Evolutionary conservation across 1,140 invertebrate genomes (phyloP).

Genomic region (Lepidostoma basale): DNA sequence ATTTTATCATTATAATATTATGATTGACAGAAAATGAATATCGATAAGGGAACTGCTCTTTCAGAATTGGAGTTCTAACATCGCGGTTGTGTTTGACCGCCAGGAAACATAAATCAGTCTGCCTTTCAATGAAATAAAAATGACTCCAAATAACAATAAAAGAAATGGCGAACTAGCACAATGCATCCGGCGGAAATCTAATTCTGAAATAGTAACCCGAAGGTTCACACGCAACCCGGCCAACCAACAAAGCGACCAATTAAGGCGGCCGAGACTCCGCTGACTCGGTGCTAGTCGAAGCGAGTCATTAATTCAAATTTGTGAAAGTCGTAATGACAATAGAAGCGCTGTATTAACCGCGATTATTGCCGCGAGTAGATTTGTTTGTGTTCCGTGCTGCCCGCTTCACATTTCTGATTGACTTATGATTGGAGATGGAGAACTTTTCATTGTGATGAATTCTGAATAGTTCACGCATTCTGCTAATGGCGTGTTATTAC

Average conservation of each 20-base stretch:
- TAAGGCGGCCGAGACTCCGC: conserved; percentile 27
- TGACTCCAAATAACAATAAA: conserved; percentile 40
- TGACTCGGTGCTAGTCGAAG: background rate
- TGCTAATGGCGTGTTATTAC: conserved; percentile 2
- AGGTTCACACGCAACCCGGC: conserved; percentile 35
- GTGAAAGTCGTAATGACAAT: conserved; percentile 28
- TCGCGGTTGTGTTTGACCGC: conserved; percentile 14
- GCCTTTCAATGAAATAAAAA: conserved; percentile 40
- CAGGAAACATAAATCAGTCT: conserved; percentile 40
- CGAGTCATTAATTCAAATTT: conserved; percentile 31
- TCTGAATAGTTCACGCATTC: conserved; percentile 6
- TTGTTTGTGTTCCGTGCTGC: conserved; percentile 13
- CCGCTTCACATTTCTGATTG: conserved; percentile 24
- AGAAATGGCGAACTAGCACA: conserved; percentile 41
- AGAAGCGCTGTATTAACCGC: conserved; percentile 8
- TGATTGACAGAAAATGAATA: too few relatives aligned
- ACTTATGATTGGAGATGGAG: conserved; percentile 25
- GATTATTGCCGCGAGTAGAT: background rate
- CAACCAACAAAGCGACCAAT: conserved; percentile 38
- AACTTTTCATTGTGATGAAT: conserved; percentile 18
- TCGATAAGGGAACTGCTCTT: too few relatives aligned
- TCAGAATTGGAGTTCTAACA: too few relatives aligned
- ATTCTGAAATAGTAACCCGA: conserved; percentile 29
- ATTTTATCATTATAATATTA: too few relatives aligned
- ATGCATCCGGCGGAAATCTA: conserved; percentile 44